Conservation (phyloP, 2,888 invertebrate genomes). For the Hypselothyrea guttata region DNA sequence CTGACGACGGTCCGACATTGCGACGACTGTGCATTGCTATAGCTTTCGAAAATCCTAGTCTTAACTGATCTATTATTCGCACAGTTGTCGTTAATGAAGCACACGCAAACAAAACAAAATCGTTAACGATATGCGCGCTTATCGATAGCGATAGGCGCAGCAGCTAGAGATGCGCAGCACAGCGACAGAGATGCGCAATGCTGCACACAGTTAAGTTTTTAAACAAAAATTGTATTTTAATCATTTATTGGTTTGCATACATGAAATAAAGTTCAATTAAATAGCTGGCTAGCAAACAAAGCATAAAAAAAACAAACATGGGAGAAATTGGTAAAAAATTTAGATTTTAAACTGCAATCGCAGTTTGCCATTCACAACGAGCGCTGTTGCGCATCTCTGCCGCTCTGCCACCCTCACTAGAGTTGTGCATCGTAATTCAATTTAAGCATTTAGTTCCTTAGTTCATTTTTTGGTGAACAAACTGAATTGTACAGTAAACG, state of each 20-base stretch:
- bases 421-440: too few relatives aligned
- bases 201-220: slow-evolving; percentile 3
- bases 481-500: too few relatives aligned
- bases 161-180: neutral
- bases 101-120: slow-evolving; percentile 33
- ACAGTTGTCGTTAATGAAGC: slow-evolving; percentile 58
- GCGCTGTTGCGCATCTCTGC: slow-evolving; percentile 27
- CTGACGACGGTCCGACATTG: slow-evolving; percentile 60
- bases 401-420: slow-evolving; percentile 31
- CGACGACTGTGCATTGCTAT: slow-evolving; percentile 41
- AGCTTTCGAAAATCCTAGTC: slow-evolving; percentile 18
- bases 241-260: too few relatives aligned
- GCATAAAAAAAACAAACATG: too few relatives aligned
- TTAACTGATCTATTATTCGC: slow-evolving; percentile 63
- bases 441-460: too few relatives aligned
- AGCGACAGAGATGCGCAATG: neutral
- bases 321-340: neutral
- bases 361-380: slow-evolving; percentile 12
- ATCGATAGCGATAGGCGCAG: slow-evolving; percentile 27
- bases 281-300: too few relatives aligned
- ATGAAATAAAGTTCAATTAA: too few relatives aligned
- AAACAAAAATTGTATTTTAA: neutral
- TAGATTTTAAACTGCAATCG: slow-evolving; percentile 1
- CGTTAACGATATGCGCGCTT: neutral
- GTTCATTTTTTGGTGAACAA: too few relatives aligned